Conservation (phyloP, 2,797 vertebrate genomes). For the Miichthys miiuy region DNA sequence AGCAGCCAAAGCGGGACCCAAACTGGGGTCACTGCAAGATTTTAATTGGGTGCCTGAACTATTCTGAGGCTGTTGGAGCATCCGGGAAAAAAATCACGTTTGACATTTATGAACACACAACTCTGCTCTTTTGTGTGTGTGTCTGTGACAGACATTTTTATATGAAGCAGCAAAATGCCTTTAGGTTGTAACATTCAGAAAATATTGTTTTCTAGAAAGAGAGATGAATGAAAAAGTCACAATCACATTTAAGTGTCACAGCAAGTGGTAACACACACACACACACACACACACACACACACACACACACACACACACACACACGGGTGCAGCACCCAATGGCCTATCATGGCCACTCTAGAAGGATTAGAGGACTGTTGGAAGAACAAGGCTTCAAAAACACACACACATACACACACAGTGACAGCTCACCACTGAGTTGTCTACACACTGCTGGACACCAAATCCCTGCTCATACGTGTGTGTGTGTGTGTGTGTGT, state of each 20-base stretch:
- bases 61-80: conserved; percentile 18
- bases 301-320: conserved; percentile 53
- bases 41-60: conserved; percentile 48
- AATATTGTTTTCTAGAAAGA: not conserved
- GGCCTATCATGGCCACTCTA: conserved; percentile 83
- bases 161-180: not conserved
- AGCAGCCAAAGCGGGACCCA: conserved; percentile 37
- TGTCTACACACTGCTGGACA: conserved; percentile 76
- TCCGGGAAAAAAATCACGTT: conserved; percentile 8
- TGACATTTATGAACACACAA: conserved; percentile 5
- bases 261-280: conserved; percentile 57
- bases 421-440: conserved; percentile 74
- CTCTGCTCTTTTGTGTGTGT: not conserved
- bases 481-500: conserved; percentile 54
- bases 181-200: not conserved
- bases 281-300: conserved; percentile 34
- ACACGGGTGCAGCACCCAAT: conserved; percentile 78
- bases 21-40: conserved; percentile 37
- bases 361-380: conserved; percentile 83
- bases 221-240: conserved; percentile 40
- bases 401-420: conserved; percentile 39
- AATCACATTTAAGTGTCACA: conserved; percentile 67
- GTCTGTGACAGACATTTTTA: not conserved
- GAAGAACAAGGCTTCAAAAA: conserved; percentile 68
- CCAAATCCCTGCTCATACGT: conserved; percentile 70